Base-by-base conservation (phyloP, 2,888 invertebrate species). In the Beris morrisii region DNA sequence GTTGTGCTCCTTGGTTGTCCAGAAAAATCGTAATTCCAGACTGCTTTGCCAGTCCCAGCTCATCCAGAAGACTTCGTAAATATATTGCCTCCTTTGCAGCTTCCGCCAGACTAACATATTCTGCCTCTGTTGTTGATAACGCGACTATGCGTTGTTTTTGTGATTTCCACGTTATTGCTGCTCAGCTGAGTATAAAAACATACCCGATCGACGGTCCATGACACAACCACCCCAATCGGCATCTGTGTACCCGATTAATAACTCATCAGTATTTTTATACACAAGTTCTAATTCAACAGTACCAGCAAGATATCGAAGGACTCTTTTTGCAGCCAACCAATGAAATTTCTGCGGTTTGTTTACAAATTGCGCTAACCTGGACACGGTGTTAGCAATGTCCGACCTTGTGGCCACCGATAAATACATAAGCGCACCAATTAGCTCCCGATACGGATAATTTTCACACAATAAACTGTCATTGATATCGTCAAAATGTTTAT, bases 401-500 rank as follows among this genome's bases (percentile, higher is more conserved):
- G 52, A 5, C 15, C 52, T 15, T 4, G 52, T 52, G 7, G 15
- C 4, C 11, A 52, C 52, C 15, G 52, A 13, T 28, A 52, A 11
- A 52, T 52, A 52, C 52, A 52, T 52, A 7, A 52, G 28, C 9
- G 15, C 4, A 9, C 52, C 52, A 4, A 52, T 11, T 9, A 52
- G 5, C 52, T 52, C 28, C 6, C 28, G 52, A 28, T 52, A 48
- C 3, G 22, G 22, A 22, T 22, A 22, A 22, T 22, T 22, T 22
- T 22, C 22, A 22, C 22, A 22, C 3, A 22, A 22, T 22, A 22
- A 22, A 22, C 3, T 22, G 1, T 50, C 50, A 50, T 30, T 54
- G 28, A 28, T 30, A 59, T 15, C 22, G 54, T 54, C 31, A 15
- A 59, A 54, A 32, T 43, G 43, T 15, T 64, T n/a, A 45, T 64